Evolutionary conservation across 2,113 vertebrate genomes (phyloP), one percentile per base, ranked within the genome.

Genomic region (Tragelaphus imberbis): DNA sequence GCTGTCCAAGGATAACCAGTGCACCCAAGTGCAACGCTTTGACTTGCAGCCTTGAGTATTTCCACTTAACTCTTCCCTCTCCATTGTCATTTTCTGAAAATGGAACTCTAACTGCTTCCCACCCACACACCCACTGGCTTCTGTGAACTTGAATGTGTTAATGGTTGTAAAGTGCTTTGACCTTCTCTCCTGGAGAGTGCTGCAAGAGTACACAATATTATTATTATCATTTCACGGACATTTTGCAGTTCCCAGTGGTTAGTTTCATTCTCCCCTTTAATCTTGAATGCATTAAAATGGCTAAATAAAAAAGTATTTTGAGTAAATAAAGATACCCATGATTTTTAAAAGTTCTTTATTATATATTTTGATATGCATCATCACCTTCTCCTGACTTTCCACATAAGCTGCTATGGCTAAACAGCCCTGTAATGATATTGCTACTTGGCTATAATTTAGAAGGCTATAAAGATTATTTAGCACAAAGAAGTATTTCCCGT

Each of bases 341-440:
- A 98, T 97, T 98, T 98, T 97, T 88, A 14, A 96, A 97, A 98
- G 95, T 97, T 97, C 97, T 96, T 98, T 98, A 98, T 98, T 98
- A 96, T 97, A 95, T 97, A 97, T 91, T 98, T 98, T 96, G 97
- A 93, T 96, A 98, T 61, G 97, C 96, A 95, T 97, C 97, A 96
- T 98, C 97, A 96, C 97, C 97, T 98, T 98, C 97, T 91, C 86
- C 86, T 97, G 96, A 98, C 96, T 97, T 97, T 97, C 89, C 96
- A 90, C 95, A 97, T 96, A 98, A 98, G 97, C 88, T 19, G 95
- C 91, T 79, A 91, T 81, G 94, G 95, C 97, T 98, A 97, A 98
- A 98, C 97, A 97, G 97, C 94, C 80, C 95, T 89, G 58, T 97
- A 97, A 98, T 97, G 97, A 97, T 98, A 97, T 93, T 96, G 96